Conservation (phyloP, 2,888 invertebrate genomes). For the Girardia tigrina region DNA sequence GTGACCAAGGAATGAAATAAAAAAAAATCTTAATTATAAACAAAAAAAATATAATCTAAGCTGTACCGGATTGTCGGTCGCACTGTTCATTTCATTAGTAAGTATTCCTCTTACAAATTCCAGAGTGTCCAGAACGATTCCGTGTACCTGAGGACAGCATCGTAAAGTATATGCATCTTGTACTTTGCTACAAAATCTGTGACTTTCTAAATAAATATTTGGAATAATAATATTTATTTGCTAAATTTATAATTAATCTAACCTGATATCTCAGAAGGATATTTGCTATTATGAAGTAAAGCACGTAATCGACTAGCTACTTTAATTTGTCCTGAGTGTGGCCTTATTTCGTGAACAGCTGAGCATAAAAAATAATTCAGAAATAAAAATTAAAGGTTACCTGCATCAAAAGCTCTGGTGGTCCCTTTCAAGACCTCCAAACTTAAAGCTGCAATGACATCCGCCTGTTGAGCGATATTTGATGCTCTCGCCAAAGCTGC, state of each 20-base stretch:
- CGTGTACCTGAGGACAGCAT: conserved; percentile 60
- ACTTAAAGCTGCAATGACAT: conserved; percentile 58
- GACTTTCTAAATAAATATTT: conserved; percentile 53
- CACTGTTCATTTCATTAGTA: conserved; percentile 58
- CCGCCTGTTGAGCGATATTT: conserved; percentile 57
- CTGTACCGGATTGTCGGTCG: conserved; percentile 58
- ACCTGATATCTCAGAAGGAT: conserved; percentile 59
- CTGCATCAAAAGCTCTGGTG: conserved; percentile 57
- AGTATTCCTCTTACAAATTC: conserved; percentile 57
- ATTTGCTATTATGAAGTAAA: conserved; percentile 56
- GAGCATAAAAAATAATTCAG: conserved; percentile 30
- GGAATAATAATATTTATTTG: neutral
- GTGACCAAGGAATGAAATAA: too few species aligned
- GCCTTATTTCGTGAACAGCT: conserved; percentile 58
- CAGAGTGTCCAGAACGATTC: conserved; percentile 59
- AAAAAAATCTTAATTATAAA: neutral
- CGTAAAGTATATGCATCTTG: conserved; percentile 60
- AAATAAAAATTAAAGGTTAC: conserved; percentile 43
- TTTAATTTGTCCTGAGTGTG: conserved; percentile 57
- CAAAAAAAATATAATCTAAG: neutral
- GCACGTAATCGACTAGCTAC: conserved; percentile 57
- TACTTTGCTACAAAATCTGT: conserved; percentile 57
- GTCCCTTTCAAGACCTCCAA: conserved; percentile 60
- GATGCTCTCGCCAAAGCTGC: conserved; percentile 56
- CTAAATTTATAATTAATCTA: conserved; percentile 35